Percentiles rank a stretch among this genome's conserved stretches.
Conservation (phyloP, 2,113 vertebrate species). For the Globicephala melas region DNA sequence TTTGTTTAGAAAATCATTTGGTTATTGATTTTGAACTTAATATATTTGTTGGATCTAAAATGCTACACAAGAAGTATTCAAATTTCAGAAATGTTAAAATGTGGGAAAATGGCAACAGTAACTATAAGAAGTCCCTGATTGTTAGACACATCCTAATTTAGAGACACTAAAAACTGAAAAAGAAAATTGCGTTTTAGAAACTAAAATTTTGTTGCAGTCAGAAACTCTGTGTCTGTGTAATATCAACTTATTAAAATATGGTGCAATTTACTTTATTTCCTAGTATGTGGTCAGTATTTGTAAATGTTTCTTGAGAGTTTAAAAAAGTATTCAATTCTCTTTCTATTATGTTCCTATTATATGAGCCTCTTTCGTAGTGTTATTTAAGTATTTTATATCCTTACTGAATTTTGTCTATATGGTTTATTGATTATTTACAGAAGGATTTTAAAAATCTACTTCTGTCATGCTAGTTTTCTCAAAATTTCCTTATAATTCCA, state of each 20-base stretch:
- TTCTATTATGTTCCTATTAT: not conserved
- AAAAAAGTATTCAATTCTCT: not conserved
- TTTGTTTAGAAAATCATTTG: not conserved
- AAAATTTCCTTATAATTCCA: not conserved
- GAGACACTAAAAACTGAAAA: not conserved
- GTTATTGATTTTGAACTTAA: not conserved
- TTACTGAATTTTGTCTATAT: not conserved
- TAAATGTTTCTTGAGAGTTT: not conserved
- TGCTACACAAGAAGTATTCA: not conserved
- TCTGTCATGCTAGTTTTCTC: not conserved
- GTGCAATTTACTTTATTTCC: not conserved
- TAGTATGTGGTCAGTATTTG: not conserved
- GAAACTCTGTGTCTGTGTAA: not conserved
- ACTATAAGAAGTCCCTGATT: not conserved
- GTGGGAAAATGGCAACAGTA: not conserved
- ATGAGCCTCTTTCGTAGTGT: not conserved
- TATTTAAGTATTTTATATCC: not conserved
- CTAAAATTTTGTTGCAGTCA: not conserved
- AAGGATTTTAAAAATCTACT: not conserved
- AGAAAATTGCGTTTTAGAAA: not conserved
- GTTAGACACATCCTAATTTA: not conserved
- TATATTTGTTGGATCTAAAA: not conserved
- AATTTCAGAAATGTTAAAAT: not conserved
- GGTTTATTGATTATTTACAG: not conserved
- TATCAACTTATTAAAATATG: not conserved